phyloP scores from a whole-genome alignment of 2,113 vertebrate species.

The Marmota flaviventris region DNA sequence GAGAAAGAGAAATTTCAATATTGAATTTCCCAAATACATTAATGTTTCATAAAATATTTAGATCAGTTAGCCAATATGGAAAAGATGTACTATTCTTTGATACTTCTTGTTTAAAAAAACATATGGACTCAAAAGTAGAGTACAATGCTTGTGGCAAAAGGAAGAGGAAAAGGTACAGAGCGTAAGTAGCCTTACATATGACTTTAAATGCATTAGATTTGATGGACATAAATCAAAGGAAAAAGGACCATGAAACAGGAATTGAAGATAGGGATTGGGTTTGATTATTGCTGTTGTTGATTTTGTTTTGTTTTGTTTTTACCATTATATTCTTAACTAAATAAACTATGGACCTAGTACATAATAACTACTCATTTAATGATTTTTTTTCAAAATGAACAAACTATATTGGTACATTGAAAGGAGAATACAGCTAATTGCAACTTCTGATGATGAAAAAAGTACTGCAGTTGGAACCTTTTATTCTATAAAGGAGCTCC shows the following conservation, averaged over 20 bases:
- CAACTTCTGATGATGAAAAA: not conserved
- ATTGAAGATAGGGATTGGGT: not conserved
- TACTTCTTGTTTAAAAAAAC: not conserved
- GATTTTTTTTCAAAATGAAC: not conserved
- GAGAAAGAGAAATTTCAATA: not conserved
- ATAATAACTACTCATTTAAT: not conserved
- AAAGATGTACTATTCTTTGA: not conserved
- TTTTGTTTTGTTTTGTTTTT: not conserved
- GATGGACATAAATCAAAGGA: not conserved
- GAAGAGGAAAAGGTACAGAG: not conserved
- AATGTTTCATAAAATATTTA: constrained; percentile 1
- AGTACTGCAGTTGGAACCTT: not conserved
- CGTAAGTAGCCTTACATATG: not conserved
- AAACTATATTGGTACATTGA: not conserved
- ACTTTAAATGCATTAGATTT: not conserved
- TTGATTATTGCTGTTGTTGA: not conserved
- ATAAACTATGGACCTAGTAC: not conserved
- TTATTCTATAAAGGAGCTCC: constrained; percentile 31
- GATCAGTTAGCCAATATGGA: not conserved
- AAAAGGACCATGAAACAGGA: not conserved
- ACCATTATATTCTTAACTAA: not conserved
- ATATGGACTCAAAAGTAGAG: not conserved
- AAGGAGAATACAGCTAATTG: not conserved
- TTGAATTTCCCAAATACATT: not conserved
- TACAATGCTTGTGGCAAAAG: not conserved